These are phyloP conservation scores for Phthorimaea operculella DNA, from an alignment of 1,140 invertebrate genomes.

Conservation along the genomic window DNA sequence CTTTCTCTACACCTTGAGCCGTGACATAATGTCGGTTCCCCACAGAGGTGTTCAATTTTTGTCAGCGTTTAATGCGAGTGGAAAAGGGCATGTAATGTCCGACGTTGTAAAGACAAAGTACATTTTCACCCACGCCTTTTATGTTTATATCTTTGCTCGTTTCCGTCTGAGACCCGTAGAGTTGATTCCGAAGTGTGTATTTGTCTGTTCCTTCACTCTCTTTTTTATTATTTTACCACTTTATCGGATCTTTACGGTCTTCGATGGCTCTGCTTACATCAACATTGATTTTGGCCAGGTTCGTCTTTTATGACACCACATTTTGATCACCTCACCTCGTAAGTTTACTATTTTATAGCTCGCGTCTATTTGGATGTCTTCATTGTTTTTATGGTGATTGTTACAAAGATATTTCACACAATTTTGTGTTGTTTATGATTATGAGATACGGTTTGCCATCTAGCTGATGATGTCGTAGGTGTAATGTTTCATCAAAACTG, in stretches of 20 bases:
- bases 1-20: background rate
- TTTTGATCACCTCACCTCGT: background rate
- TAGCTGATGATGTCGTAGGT: too few relatives aligned
- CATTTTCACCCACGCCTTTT: background rate
- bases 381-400: background rate
- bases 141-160: background rate
- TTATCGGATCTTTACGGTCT: constrained; percentile 3
- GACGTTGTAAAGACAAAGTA: background rate
- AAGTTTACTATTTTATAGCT: constrained; percentile 2
- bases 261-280: background rate
- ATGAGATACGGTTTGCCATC: background rate
- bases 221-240: constrained; percentile 3
- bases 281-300: background rate
- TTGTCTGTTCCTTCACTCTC: background rate
- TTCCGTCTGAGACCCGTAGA: background rate
- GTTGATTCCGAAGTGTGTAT: background rate
- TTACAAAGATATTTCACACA: background rate
- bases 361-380: background rate
- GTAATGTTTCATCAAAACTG: too few relatives aligned
- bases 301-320: constrained; percentile 1
- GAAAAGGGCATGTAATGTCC: background rate
- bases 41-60: background rate
- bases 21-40: background rate
- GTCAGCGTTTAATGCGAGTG: background rate
- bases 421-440: constrained; percentile 1